Base-by-base conservation (phyloP, 1,140 invertebrate species). In the Ylistrum balloti region DNA sequence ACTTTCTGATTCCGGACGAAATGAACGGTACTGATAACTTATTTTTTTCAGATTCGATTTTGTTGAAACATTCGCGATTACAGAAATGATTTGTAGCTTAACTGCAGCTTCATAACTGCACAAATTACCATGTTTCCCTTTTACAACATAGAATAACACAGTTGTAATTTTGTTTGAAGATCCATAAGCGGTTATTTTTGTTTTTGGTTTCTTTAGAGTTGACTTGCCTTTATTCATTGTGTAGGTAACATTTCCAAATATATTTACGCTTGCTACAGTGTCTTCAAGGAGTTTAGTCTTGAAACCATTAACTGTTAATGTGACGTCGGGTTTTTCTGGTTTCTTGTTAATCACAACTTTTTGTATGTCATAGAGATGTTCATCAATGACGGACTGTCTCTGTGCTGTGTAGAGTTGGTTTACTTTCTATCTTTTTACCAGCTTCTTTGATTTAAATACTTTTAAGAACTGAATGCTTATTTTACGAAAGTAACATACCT, bases 181-280 rank as follows among this genome's bases (percentile, higher is more conserved):
- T 20, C 88, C 88, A 86, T 89, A 89, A 41, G 88, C 74, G 86
- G 22, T 86, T 20, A 89, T 15, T 35, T 89, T 89, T 10, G 74
- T 34, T 28, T 85, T 86, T 34, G 74, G 20, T n/a, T 9, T 33
- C 28, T 38, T 28, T 45, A 90, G 48, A 35, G n/a, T 90, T 22
- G 34, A 32, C 34, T 90, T 90, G 2, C 17, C 33, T 85, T 33
- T 28, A 33, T 48, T 86, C 0, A 1, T 33, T 28, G 38, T 86
- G 45, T 48, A 90, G n/a, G 85, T 48, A 17, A 34, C 33, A 33
- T 56, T 13, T 15, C 33, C 86, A 15, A 90, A 86, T 22, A 90
- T 41, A 87, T 90, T 90, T 2, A 90, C 7, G 33, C 35, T 90
- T n/a, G 86, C n/a, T 48, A 85, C 86, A 9, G 86, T 90, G n/a